phyloP scores from a whole-genome alignment of 2,888 invertebrate genomes.

The Sphaerophoria taeniata region DNA sequence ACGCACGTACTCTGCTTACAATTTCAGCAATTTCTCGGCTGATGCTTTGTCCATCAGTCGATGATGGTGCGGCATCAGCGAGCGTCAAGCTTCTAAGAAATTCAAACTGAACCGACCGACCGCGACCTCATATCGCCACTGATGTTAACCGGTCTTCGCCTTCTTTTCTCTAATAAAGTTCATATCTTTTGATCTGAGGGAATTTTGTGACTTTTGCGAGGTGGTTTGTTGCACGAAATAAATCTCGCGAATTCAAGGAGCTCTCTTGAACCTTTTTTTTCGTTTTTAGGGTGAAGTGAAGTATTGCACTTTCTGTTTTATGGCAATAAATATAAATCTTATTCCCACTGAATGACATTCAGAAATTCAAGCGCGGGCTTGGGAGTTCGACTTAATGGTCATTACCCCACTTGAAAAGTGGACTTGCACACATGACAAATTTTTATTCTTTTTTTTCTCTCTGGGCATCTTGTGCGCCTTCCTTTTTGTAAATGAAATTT shows the following conservation, averaged over 20 bases:
- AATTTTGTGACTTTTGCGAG: conserved; percentile 55
- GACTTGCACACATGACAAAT: conserved; percentile 49
- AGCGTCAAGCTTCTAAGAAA: conserved; percentile 57
- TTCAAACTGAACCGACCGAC: conserved; percentile 19
- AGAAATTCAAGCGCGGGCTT: conserved; percentile 19
- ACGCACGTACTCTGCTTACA: conserved; percentile 43
- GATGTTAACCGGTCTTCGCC: conserved; percentile 22
- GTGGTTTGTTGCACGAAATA: neutral
- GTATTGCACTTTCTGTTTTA: conserved; percentile 57
- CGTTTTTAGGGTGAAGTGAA: conserved; percentile 63
- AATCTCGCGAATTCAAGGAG: conserved; percentile 62
- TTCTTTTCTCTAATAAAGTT: conserved; percentile 68
- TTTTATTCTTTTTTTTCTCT: conserved; percentile 27
- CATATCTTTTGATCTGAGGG: conserved; percentile 71
- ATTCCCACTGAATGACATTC: conserved; percentile 24
- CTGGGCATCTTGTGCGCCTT: conserved; percentile 53
- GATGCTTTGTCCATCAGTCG: conserved; percentile 19
- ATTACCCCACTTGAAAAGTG: neutral
- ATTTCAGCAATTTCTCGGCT: conserved; percentile 63
- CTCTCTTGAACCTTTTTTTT: conserved; percentile 15
- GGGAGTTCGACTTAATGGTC: conserved; percentile 30
- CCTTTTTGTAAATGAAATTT: conserved; percentile 44
- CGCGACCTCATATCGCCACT: neutral
- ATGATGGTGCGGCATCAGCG: neutral
- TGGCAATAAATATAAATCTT: conserved; percentile 72